Evolutionary conservation across 2,113 vertebrate species (phyloP).

Genomic region (Colinus virginianus): DNA sequence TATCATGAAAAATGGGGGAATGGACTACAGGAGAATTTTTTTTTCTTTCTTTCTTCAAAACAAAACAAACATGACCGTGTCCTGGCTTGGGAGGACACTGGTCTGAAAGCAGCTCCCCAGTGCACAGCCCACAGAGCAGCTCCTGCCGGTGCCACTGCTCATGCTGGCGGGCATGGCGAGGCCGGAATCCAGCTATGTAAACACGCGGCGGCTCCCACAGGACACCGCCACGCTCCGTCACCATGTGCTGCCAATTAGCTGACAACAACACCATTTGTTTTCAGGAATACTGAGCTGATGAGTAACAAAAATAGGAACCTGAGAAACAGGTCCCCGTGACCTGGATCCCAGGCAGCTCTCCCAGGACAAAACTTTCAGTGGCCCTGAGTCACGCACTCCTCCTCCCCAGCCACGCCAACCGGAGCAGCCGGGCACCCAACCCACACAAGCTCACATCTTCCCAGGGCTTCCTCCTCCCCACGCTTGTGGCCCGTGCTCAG

Average conservation of each 20-base stretch:
- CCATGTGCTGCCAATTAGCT: not conserved
- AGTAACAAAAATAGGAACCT: slow-evolving; percentile 69
- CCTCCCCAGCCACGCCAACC: not conserved
- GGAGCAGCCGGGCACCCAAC: not conserved
- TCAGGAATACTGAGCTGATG: slow-evolving; percentile 64
- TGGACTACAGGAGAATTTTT: not conserved
- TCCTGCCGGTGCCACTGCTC: not conserved
- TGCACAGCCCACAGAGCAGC: not conserved
- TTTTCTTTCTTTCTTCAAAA: not conserved
- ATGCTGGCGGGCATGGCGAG: not conserved
- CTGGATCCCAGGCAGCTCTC: slow-evolving; percentile 49
- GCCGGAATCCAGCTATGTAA: not conserved
- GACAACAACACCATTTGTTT: slow-evolving; percentile 12
- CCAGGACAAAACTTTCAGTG: slow-evolving; percentile 50
- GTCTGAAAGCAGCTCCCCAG: not conserved
- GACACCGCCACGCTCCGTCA: not conserved
- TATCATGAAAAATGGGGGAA: not conserved
- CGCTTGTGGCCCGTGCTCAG: not conserved
- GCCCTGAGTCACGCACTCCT: slow-evolving; percentile 23
- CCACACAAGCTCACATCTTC: not conserved
- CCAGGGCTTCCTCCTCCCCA: not conserved
- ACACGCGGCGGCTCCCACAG: not conserved
- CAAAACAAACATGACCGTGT: not conserved
- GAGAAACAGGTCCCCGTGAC: slow-evolving; percentile 45
- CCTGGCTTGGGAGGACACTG: not conserved